phyloP scores from a whole-genome alignment of 2,888 invertebrate species.

The Caenorhabditis sp. region DNA sequence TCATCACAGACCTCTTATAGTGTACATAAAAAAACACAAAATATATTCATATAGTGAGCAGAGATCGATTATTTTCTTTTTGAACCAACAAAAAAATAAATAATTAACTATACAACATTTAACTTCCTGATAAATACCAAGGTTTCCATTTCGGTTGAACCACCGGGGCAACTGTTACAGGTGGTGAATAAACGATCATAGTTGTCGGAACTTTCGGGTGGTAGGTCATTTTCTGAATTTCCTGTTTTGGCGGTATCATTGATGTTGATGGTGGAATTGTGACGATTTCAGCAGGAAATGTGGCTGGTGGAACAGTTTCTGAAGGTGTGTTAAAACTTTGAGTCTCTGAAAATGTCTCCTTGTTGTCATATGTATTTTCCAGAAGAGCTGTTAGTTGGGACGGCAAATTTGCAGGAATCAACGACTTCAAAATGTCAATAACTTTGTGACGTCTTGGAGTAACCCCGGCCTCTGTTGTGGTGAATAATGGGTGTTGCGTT shows the following conservation, averaged over 20 bases:
- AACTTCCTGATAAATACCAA: conserved; percentile 47
- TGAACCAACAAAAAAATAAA: conserved; percentile 7
- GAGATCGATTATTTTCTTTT: conserved; percentile 17
- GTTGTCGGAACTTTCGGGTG: conserved; percentile 10
- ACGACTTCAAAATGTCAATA: conserved; percentile 43
- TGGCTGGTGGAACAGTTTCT: conserved; percentile 13
- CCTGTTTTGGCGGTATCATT: conserved; percentile 21
- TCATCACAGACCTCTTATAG: conserved; percentile 5
- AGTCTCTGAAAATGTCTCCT: conserved; percentile 18
- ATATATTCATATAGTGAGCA: background rate
- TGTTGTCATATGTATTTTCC: conserved; percentile 43
- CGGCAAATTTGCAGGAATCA: conserved; percentile 46
- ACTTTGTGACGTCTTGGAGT: conserved; percentile 41
- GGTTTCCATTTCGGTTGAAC: conserved; percentile 48
- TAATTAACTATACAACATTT: background rate
- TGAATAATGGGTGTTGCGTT: conserved; percentile 42
- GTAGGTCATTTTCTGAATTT: background rate
- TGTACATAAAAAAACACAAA: too few species aligned
- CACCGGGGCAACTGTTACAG: background rate
- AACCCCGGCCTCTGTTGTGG: conserved; percentile 33
- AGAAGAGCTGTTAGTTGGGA: conserved; percentile 37
- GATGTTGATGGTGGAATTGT: conserved; percentile 18
- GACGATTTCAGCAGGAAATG: conserved; percentile 17
- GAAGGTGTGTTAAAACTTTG: conserved; percentile 16
- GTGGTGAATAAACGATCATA: background rate